A percentile compares a stretch with the other conserved stretches of the same genome.
These are phyloP conservation scores for Sphaerodactylus townsendi DNA, from an alignment of 2,113 vertebrate genomes.

Conservation along the genomic window DNA sequence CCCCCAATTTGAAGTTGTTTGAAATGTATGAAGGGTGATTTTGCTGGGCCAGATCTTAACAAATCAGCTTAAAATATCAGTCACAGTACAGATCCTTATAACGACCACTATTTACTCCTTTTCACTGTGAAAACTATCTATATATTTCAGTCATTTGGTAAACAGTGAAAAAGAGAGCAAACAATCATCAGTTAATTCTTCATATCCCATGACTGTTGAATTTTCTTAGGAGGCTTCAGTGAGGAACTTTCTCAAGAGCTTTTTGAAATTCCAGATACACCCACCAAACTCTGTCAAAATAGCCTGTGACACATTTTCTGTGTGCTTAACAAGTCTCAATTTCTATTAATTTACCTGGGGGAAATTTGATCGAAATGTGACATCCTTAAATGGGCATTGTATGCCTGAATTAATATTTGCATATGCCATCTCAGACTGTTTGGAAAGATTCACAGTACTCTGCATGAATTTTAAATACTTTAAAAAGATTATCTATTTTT, in stretches of 20 bases:
- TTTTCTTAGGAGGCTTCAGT: not conserved
- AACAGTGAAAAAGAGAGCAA: no score
- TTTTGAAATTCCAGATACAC: not conserved
- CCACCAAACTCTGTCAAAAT: not conserved
- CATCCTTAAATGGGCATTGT: not conserved
- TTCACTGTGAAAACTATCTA: not conserved
- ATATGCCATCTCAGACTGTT: not conserved
- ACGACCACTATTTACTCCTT: not conserved
- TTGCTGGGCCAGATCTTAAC: not conserved
- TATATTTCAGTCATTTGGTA: not conserved
- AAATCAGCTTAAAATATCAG: not conserved
- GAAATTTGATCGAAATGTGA: not conserved
- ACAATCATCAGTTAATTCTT: not conserved
- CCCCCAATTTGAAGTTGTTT: not conserved
- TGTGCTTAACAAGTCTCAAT: not conserved
- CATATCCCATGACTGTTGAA: not conserved
- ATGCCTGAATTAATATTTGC: not conserved
- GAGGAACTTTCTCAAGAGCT: not conserved
- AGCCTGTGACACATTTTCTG: not conserved
- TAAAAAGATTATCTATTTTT: not conserved
- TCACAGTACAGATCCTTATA: not conserved
- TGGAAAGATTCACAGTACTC: not conserved
- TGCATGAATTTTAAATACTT: not conserved
- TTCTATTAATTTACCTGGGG: not conserved
- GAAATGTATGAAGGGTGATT: not conserved